These are phyloP conservation scores for Pediacus dermestoides DNA, from an alignment of 2,888 invertebrate species.

Conservation along the genomic window DNA sequence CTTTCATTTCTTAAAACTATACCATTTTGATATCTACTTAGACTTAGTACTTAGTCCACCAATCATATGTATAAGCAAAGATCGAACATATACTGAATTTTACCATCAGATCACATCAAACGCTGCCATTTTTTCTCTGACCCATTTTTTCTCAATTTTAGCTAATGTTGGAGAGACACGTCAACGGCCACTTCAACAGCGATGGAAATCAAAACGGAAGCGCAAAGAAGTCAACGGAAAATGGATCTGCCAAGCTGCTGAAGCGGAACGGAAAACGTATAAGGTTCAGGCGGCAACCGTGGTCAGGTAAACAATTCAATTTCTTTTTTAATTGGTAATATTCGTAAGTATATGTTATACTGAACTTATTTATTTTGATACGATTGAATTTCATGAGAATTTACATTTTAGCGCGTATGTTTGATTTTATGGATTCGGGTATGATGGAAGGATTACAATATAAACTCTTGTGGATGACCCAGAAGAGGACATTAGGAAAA, in stretches of 20 bases:
- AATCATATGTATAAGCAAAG: too few relatives aligned
- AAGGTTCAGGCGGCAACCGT: constrained; percentile 81
- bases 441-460: constrained; percentile 90
- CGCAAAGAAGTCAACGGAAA: constrained; percentile 70
- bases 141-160: constrained; percentile 47
- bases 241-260: constrained; percentile 72
- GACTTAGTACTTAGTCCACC: too few relatives aligned
- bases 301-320: constrained; percentile 68
- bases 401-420: constrained; percentile 74
- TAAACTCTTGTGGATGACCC: constrained; percentile 63
- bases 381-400: neutral
- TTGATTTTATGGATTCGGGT: constrained; percentile 90
- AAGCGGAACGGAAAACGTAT: constrained; percentile 85
- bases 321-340: constrained; percentile 11
- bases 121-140: constrained; percentile 13
- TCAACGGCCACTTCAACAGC: constrained; percentile 84
- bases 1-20: too few relatives aligned
- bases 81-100: neutral
- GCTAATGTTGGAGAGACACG: constrained; percentile 85
- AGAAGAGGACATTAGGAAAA: constrained; percentile 58
- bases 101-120: neutral
- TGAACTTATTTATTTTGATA: too few relatives aligned
- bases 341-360: constrained; percentile 24
- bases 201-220: constrained; percentile 57
- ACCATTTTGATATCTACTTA: too few relatives aligned